Evolutionary conservation across 2,113 vertebrate species (phyloP).

Genomic region (Cricetomys ansorgei): DNA sequence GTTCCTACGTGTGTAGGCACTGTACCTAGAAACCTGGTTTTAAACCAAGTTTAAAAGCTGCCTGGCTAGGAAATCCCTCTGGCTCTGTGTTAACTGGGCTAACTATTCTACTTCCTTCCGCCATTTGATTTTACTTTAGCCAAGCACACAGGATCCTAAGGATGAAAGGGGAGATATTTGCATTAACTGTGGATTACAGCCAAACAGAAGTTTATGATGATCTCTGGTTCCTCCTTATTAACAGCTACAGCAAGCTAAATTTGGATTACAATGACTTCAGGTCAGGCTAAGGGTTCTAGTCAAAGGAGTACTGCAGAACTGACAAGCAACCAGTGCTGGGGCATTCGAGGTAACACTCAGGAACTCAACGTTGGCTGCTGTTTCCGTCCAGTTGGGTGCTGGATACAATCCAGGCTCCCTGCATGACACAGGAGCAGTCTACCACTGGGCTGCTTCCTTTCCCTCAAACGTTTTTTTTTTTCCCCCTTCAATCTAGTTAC

Average conservation of each 20-base stretch:
- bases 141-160: not conserved
- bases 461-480: not conserved
- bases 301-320: slow-evolving; percentile 9
- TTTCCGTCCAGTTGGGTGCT: not conserved
- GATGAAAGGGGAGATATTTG: slow-evolving; percentile 8
- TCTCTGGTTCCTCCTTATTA: slow-evolving; percentile 39
- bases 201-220: slow-evolving; percentile 15
- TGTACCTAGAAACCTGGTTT: slow-evolving; percentile 18
- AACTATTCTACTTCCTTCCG: not conserved
- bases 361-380: not conserved
- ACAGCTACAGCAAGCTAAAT: not conserved
- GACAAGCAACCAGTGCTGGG: not conserved
- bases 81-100: not conserved
- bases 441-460: too few species aligned
- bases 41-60: not conserved
- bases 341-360: not conserved
- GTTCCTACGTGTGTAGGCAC: not conserved
- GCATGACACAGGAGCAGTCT: not conserved
- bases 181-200: not conserved
- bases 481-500: not conserved
- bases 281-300: not conserved
- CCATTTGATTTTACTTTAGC: not conserved
- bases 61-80: not conserved
- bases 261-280: slow-evolving; percentile 35
- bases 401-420: not conserved